A percentile compares a stretch with the other conserved stretches of the same genome.
These are phyloP conservation scores for Monarcha castaneiventris DNA, from an alignment of 2,113 vertebrate genomes.

Conservation along the genomic window DNA sequence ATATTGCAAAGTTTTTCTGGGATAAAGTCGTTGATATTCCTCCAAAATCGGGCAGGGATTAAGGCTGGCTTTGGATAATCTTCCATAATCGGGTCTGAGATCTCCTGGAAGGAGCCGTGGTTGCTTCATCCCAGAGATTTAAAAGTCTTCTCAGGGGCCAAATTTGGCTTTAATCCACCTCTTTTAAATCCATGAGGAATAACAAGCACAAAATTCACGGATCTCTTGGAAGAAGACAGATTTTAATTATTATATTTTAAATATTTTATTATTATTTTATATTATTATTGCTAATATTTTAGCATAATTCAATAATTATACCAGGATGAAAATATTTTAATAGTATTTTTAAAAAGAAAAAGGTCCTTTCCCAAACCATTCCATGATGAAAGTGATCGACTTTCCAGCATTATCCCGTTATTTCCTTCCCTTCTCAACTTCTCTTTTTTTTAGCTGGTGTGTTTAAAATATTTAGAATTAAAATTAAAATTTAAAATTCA, in stretches of 20 bases:
- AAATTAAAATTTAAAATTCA: fast-evolving
- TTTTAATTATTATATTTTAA: neutral
- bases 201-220: neutral
- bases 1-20: neutral
- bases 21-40: neutral
- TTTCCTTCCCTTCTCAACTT: neutral
- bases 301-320: fast-evolving
- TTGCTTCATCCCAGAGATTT: neutral
- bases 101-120: neutral
- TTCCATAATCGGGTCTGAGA: neutral
- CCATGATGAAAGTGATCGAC: fast-evolving
- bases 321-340: neutral
- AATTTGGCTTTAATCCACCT: neutral
- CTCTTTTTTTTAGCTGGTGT: neutral
- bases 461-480: neutral
- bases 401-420: neutral
- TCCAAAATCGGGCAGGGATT: neutral
- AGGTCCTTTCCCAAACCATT: neutral
- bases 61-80: neutral
- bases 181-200: neutral
- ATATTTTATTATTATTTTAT: neutral
- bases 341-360: fast-evolving
- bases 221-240: neutral
- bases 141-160: neutral
- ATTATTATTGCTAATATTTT: too few relatives aligned